Evolutionary conservation across 2,113 vertebrate species (phyloP), one percentile per base, ranked within the genome.

Genomic region (Rousettus leschenaultii): DNA sequence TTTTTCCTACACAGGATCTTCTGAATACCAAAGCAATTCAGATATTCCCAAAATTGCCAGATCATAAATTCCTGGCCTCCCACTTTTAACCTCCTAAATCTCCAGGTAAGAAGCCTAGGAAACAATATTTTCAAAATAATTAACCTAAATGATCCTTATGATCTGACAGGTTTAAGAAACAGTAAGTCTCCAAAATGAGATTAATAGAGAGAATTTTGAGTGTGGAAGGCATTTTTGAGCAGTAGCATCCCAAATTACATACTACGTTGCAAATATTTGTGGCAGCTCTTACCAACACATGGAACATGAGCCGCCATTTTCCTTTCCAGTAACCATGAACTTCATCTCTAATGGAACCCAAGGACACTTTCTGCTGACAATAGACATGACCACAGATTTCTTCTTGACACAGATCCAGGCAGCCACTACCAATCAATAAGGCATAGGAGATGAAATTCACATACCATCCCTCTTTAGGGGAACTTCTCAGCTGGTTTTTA

Each of bases 41-140:
- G 30, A 80, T 78, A 80, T 90, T 75, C 12, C 15, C n/a, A 85
- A 14, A 87, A 26, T 61, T 96, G 35, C n/a, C 45, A 94, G 33
- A 84, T 80, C 14, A 59, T 92, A 86, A 88, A 59, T 85, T 26
- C 53, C 24, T 77, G n/a, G 40, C 8, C 11, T 92, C 35, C 6
- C 30, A 26, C 22, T 40, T 15, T 90, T 71, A 35, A 86, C 28
- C 13, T 94, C 78, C 35, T 63, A 11, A 86, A 55, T 75, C 57
- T 78, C 43, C 26, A 78, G 35, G 45, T 57, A 45, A 71, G 15
- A 86, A 4, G 5, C 30, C n/a, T 57, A 12, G 55, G 15, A 77
- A 70, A 68, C 28, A 59, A 14, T 89, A 53, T 82, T 86, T 94
- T 94, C 15, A 96, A 95, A 95, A 66, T 59, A 80, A 22, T 45